Percentiles rank a stretch among this genome's conserved stretches.
phyloP scores from a whole-genome alignment of 2,888 invertebrate species.

The Julus scandinavius region DNA sequence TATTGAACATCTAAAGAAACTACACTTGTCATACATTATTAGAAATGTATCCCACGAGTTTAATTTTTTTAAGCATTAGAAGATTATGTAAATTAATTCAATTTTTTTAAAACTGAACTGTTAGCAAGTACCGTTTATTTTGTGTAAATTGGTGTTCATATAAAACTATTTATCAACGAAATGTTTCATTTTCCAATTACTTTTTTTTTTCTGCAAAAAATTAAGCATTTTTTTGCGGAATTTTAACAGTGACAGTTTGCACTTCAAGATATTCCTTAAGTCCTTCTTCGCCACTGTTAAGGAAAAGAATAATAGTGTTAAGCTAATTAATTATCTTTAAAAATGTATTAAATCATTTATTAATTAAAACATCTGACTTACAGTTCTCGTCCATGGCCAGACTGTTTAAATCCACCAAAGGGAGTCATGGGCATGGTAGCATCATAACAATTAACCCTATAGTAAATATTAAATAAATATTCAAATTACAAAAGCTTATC shows the following conservation, averaged over 20 bases:
- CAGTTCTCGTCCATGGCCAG: conserved; percentile 84
- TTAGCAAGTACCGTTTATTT: no score
- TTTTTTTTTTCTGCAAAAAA: not conserved
- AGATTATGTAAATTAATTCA: no score
- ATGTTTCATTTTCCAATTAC: not conserved
- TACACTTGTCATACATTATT: no score
- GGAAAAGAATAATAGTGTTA: conserved; percentile 23
- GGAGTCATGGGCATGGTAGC: conserved; percentile 79
- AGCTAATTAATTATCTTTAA: not conserved
- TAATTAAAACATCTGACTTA: conserved; percentile 61
- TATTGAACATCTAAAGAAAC: no score
- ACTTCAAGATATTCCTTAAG: conserved; percentile 81
- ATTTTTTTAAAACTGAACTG: no score
- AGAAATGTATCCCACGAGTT: no score
- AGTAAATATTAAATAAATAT: conserved; percentile 59
- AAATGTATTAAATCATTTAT: not conserved
- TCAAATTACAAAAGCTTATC: conserved; percentile 43
- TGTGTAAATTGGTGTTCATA: not conserved
- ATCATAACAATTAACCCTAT: conserved; percentile 81
- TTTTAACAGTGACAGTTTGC: conserved; percentile 72
- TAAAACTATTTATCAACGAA: not conserved
- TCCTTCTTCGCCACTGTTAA: conserved; percentile 70
- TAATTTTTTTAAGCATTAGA: no score
- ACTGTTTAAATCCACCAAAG: conserved; percentile 88
- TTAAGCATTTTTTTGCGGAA: conserved; percentile 58